Percentiles rank a stretch among this genome's conserved stretches.
Evolutionary conservation across 1,140 invertebrate genomes (phyloP).

Genomic region (Eumaeus atala): DNA sequence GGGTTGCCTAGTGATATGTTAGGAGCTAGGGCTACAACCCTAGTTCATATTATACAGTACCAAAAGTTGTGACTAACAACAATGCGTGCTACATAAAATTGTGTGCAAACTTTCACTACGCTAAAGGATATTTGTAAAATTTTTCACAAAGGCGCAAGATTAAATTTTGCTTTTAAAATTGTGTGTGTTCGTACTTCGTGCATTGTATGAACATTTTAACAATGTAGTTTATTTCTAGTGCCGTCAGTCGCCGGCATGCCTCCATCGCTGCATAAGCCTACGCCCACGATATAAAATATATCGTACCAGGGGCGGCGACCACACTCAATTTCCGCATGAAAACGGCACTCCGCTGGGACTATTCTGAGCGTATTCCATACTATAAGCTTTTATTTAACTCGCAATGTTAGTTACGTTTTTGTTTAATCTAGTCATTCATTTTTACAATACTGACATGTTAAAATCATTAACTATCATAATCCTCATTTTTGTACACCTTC

Average conservation of each 20-base stretch:
- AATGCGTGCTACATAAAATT: not conserved
- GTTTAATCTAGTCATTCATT: too few relatives aligned
- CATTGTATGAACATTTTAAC: slow-evolving; percentile 12
- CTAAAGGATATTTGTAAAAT: not conserved
- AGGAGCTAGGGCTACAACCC: too few relatives aligned
- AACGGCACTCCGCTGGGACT: slow-evolving; percentile 25
- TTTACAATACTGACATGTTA: too few relatives aligned
- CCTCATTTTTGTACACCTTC: too few relatives aligned
- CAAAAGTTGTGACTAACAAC: too few relatives aligned
- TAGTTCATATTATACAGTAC: too few relatives aligned
- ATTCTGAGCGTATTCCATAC: slow-evolving; percentile 1
- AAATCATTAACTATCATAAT: too few relatives aligned
- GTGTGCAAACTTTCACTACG: slow-evolving; percentile 3
- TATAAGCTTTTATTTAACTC: not conserved
- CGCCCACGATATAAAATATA: slow-evolving; percentile 29
- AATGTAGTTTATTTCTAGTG: slow-evolving; percentile 20
- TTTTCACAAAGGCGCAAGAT: slow-evolving; percentile 5
- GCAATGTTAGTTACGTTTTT: not conserved
- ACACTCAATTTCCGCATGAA: slow-evolving; percentile 42
- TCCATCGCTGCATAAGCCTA: slow-evolving; percentile 7
- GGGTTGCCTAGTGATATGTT: too few relatives aligned
- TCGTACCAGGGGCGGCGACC: slow-evolving; percentile 27
- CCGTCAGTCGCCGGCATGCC: slow-evolving; percentile 18
- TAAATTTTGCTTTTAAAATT: slow-evolving; percentile 11
- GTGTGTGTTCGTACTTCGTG: not conserved